Conservation (phyloP, 2,797 vertebrate species). For the Gymnopithys bicolor region DNA sequence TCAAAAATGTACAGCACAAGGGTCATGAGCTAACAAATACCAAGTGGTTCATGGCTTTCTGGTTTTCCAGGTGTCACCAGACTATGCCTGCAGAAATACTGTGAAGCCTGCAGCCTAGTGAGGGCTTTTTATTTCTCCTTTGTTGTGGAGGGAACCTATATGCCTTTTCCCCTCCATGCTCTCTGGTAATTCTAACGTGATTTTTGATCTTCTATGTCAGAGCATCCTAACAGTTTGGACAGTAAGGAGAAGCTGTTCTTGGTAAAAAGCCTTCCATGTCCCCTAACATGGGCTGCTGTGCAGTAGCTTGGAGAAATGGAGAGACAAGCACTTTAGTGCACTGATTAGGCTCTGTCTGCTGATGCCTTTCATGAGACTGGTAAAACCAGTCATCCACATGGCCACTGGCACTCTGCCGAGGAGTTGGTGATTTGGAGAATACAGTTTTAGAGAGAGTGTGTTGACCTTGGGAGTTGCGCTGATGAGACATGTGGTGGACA, state of each 20-base stretch:
- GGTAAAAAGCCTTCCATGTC: background rate
- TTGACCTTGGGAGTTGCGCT: background rate
- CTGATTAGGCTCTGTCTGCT: background rate
- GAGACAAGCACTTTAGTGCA: background rate
- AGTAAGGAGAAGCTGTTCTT: background rate
- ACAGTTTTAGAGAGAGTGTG: background rate
- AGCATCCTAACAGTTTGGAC: background rate
- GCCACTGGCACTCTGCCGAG: background rate
- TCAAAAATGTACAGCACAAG: background rate
- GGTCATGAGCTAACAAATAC: background rate
- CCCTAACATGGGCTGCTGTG: background rate
- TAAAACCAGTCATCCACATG: background rate
- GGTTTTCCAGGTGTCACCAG: background rate
- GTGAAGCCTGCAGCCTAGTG: background rate
- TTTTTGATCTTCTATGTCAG: background rate
- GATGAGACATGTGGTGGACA: background rate
- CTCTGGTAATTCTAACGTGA: background rate
- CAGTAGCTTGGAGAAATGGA: background rate
- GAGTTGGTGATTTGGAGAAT: background rate
- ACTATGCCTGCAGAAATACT: background rate
- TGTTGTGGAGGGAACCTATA: background rate
- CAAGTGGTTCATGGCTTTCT: background rate
- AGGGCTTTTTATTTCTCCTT: background rate
- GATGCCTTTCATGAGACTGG: background rate
- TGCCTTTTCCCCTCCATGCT: background rate